Evolutionary conservation across 2,888 invertebrate genomes (phyloP), one percentile per base, ranked within the genome.

Genomic region (Nemotelus nigrinus): DNA sequence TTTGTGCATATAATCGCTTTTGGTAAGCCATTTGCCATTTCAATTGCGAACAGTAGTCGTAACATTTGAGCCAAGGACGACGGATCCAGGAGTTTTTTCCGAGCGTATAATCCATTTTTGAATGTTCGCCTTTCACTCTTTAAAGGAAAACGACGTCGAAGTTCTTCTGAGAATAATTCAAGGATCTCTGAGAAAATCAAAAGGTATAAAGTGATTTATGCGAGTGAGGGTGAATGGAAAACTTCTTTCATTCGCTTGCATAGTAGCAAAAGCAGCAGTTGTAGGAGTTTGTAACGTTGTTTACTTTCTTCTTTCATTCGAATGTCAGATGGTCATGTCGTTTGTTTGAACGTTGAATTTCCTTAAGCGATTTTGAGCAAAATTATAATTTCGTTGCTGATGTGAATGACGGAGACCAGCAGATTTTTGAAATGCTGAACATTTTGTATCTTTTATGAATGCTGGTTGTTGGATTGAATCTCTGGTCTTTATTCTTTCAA

Each of bases 1-100:
- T 41, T 65, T 65, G 65, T 65, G 65, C 65, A 47, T 43, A 45
- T 47, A 65, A 47, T 65, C 65, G 65, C 47, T 65, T 63, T 63
- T 39, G 63, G 10, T 45, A 63, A 63, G 41, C 63, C 39, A 63
- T 63, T 63, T 63, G 63, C 41, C 43, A 7, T 50, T 50, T 50
- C 6, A 50, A 50, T 50, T 8, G 6, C 5, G 50, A 50, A 7
- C 50, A 50, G 50, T 5, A 5, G 5, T 50, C 50, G 50, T 50
- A 50, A 50, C 50, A 50, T 5, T 50, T 50, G 8, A 5, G 6
- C 8, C 6, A 50, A 8, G 8, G 50, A 50, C 5, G 50, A 50
- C 5, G 50, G 50, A 50, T 50, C 5, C 50, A 50, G 8, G 5
- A 50, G 6, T 50, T 5, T 50, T 50, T 50, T 50, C 50, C 50